These are phyloP conservation scores for Eurosta solidaginis DNA, from an alignment of 1,140 invertebrate genomes.

Conservation along the genomic window DNA sequence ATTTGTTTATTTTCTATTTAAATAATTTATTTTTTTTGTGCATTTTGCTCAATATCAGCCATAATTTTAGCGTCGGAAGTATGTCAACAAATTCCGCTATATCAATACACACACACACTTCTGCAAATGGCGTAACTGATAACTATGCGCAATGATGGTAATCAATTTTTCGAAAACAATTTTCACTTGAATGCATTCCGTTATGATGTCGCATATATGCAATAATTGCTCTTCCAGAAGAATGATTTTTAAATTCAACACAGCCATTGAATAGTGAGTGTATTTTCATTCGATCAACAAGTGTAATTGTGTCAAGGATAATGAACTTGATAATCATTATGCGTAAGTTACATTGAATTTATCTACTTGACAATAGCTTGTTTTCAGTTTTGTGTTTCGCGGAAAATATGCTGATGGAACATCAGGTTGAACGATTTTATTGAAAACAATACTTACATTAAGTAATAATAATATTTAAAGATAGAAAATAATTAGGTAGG, in stretches of 20 bases:
- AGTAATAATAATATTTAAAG: too few relatives aligned
- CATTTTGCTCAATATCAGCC: background rate
- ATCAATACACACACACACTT: background rate
- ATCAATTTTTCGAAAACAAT: slow-evolving; percentile 17
- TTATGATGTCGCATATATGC: background rate
- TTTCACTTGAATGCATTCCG: slow-evolving; percentile 16
- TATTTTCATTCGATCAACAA: background rate
- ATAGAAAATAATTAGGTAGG: too few relatives aligned
- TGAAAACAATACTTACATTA: too few relatives aligned
- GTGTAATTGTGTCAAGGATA: slow-evolving; percentile 23
- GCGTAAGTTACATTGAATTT: background rate
- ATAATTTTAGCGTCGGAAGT: background rate
- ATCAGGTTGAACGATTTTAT: too few relatives aligned
- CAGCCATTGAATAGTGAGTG: background rate
- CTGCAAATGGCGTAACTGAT: too few relatives aligned
- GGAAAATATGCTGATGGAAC: too few relatives aligned
- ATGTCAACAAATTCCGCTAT: slow-evolving; percentile 12
- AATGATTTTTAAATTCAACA: background rate
- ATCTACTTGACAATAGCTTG: background rate
- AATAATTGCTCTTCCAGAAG: slow-evolving; percentile 23
- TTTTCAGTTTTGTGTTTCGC: background rate
- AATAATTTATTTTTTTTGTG: too few relatives aligned
- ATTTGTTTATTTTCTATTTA: too few relatives aligned
- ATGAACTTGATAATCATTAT: background rate
- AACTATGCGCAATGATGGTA: too few relatives aligned